Evolutionary conservation across 2,113 vertebrate species (phyloP).

Genomic region (Merops nubicus): DNA sequence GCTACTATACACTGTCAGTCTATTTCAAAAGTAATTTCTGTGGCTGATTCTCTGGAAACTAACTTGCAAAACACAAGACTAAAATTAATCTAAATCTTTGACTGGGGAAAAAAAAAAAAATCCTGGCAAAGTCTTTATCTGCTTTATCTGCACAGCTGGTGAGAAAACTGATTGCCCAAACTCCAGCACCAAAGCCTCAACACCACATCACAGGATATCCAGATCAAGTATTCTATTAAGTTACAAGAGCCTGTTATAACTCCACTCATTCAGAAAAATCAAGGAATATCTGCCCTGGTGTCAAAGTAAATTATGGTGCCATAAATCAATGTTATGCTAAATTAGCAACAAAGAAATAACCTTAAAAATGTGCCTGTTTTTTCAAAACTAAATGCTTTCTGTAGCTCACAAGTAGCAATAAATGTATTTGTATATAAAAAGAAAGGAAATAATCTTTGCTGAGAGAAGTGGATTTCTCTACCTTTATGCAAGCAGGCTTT

Average conservation of each 20-base stretch:
- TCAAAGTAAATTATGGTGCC: not conserved
- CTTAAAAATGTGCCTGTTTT: not conserved
- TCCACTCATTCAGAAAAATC: not conserved
- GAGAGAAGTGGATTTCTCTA: not conserved
- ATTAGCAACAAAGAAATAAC: not conserved
- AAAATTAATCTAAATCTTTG: not conserved
- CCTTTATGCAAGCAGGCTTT: not conserved
- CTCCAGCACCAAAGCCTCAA: not conserved
- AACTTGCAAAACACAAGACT: not conserved
- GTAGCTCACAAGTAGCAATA: not conserved
- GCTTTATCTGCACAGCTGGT: not conserved
- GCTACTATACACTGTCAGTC: not conserved
- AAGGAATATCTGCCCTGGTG: not conserved
- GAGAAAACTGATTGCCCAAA: conserved; percentile 5
- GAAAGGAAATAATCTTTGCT: not conserved
- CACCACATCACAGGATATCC: not conserved
- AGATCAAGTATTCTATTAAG: conserved; percentile 13
- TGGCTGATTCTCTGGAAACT: not conserved
- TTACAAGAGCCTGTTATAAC: not conserved
- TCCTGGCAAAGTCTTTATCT: not conserved
- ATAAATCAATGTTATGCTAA: not conserved
- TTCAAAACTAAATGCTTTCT: not conserved
- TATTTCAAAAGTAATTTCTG: conserved; percentile 7
- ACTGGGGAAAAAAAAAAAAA: not conserved
- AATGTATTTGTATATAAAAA: not conserved